Percentiles rank a stretch among this genome's conserved stretches.
Evolutionary conservation across 2,797 vertebrate species (phyloP).

Genomic region (Hemitrygon akajei): DNA sequence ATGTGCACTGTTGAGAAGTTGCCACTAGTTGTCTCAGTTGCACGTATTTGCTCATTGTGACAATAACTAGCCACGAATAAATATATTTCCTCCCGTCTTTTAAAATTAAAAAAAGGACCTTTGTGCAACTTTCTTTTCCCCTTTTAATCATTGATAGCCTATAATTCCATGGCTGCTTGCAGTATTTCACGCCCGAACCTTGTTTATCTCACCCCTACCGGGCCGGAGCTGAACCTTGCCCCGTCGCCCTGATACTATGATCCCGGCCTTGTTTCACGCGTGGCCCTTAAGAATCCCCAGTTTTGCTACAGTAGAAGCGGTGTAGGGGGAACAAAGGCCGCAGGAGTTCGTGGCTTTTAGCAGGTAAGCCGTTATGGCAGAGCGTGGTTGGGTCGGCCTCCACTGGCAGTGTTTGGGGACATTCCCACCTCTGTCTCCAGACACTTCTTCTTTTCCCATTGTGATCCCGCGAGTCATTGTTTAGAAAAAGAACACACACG

Average conservation of each 20-base stretch:
- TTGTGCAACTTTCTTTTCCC: background rate
- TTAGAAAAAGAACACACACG: no score
- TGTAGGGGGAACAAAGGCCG: background rate
- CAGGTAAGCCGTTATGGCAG: background rate
- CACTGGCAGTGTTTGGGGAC: no score
- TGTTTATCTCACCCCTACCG: background rate
- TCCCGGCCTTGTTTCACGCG: background rate
- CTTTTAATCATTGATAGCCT: background rate
- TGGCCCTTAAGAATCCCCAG: no score
- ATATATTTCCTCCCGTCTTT: background rate
- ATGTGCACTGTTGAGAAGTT: background rate
- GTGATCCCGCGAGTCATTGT: background rate
- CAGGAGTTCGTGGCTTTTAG: background rate
- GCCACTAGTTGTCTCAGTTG: constrained; percentile 11
- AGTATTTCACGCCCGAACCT: background rate
- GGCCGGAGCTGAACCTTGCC: background rate
- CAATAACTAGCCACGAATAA: no score
- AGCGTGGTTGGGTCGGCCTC: no score
- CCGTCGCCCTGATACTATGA: background rate
- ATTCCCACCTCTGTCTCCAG: no score
- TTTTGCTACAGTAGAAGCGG: background rate
- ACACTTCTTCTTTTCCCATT: background rate
- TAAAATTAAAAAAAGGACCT: no score
- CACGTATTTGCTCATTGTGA: background rate
- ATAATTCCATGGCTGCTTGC: background rate